Base-by-base conservation (phyloP, 2,888 invertebrate genomes). In the Ernsta delagoae region DNA sequence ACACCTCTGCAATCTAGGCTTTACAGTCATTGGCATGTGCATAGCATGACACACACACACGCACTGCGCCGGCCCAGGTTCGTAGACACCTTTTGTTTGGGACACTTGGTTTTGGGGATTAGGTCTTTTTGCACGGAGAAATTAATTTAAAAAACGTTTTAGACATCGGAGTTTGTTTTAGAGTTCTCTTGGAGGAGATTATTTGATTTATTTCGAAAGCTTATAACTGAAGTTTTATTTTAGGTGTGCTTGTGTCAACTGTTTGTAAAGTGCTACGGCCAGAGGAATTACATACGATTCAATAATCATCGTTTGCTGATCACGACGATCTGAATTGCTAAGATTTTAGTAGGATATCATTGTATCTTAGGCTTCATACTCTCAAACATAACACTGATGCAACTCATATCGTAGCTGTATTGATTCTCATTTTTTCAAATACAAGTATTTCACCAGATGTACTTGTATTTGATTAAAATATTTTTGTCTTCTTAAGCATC, bases 41-140 rank as follows among this genome's bases (percentile, higher is more conserved):
- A 53, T 70, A 64, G 79, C 48, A 74, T 36, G 77, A 75, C 78
- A 66, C 79, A 70, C 80, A 78, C 79, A 79, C 70, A 70, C 50
- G 50, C 50, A 8, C 59, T 78, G 83, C 85, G 84, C 78, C 74
- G 65, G 83, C 85, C 83, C 80, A 78, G 78, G 73, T 75, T 79
- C 70, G 81, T 82, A 83, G 82, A 82, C 80, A 82, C 81, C 84
- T 85, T 86, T 87, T 85, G 85, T 87, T 85, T 79, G 82, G 81
- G 80, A 81, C 83, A 79, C 77, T 79, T 79, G 79, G 78, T 77
- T 75, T 75, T 78, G 79, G 79, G 78, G 78, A 77, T 79, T 78
- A 76, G 78, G 77, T 75, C 83, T 82, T 83, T 82, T 83, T 69
- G 68, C 45, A 63, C 50, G 11, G 9, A 43, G 68, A 63, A 63